Base-by-base conservation (phyloP, 2,888 invertebrate genomes). In the Opisthograptis luteolata region DNA sequence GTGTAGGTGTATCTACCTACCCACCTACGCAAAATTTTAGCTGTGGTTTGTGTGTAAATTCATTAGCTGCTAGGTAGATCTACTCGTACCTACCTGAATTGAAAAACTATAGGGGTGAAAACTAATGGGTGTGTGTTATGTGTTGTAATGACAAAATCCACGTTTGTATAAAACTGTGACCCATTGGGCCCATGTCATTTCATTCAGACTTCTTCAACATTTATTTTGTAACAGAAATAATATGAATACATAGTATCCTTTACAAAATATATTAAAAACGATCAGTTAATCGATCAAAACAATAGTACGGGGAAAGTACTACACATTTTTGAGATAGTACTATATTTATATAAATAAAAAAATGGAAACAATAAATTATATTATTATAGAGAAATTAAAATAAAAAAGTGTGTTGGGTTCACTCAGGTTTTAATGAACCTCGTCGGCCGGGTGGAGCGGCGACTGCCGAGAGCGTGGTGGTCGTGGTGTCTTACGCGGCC, bases 351-450 rank as follows among this genome's bases (percentile, higher is more conserved):
- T 89, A 87, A 87, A 84, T 85, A 72, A 87, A 81, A 87, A 89
- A 88, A 88, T 88, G 88, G 88, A 90, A 90, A 89, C 88, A 89
- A 89, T 90, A 87, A 86, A 84, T 88, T 89, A 84, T 81, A 40
- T 51, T 81, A 40, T 51, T 81, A 79, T 81, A 86, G 76, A 84
- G 76, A 83, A 79, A 82, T 83, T 79, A 80, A 77, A 70, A 77
- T 79, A 81, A 79, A 83, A 83, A 84, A 78, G 67, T 55, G 69
- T 66, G 71, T 81, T 71, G 49, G 85, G 85, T 85, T 85, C 83
- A 70, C 73, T 73, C 69, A 64, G 71, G 76, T 69, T 80, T 81
- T 77, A 78, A 75, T 80, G 77, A 77, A 77, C 82, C 79, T 76
- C 62, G 42, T 39, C 40, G 27, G 46, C 48, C 48, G 62, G 53